Percentiles rank a stretch among this genome's conserved stretches.
These are phyloP conservation scores for Ursus arctos DNA, from an alignment of 2,113 vertebrate species.

Conservation along the genomic window DNA sequence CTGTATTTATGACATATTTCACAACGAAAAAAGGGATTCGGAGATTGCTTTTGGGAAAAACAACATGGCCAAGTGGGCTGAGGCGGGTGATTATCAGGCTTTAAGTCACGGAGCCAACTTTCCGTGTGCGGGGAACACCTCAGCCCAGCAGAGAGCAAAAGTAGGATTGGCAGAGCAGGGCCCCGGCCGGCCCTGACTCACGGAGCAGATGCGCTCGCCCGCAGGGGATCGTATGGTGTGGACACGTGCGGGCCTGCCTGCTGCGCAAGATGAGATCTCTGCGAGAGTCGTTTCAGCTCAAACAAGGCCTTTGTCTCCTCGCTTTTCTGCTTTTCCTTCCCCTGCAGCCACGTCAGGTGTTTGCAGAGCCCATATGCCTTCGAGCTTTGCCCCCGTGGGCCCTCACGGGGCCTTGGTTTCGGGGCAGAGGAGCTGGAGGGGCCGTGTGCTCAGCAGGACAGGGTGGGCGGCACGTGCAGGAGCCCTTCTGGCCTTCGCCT, in stretches of 20 bases:
- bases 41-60: background rate
- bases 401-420: background rate
- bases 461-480: too few relatives aligned
- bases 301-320: too few relatives aligned
- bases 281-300: too few relatives aligned
- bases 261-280: too few relatives aligned
- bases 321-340: background rate
- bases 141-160: background rate
- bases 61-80: background rate
- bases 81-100: background rate
- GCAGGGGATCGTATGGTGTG: too few relatives aligned
- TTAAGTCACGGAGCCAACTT: background rate
- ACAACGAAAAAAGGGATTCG: background rate
- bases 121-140: background rate
- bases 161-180: background rate
- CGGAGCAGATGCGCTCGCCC: background rate
- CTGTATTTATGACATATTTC: background rate
- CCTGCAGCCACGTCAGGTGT: background rate
- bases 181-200: background rate
- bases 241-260: background rate
- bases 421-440: too few relatives aligned
- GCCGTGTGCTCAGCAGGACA: too few relatives aligned
- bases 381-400: background rate
- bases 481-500: too few relatives aligned
- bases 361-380: background rate